Percentiles rank a stretch among this genome's conserved stretches.
Evolutionary conservation across 2,888 invertebrate species (phyloP).

Genomic region (Eurois occulta): DNA sequence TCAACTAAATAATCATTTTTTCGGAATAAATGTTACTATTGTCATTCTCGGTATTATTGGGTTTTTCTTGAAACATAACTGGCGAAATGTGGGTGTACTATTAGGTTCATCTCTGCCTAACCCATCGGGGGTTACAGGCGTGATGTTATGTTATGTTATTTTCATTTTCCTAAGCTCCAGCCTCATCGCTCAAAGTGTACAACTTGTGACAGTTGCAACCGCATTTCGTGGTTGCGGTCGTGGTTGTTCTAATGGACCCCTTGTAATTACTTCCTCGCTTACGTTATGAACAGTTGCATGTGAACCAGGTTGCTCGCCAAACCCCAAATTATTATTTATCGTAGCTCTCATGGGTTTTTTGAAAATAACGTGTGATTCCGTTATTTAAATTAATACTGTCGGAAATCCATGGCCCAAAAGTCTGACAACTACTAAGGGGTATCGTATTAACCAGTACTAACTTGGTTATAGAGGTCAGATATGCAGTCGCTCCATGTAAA

Average conservation of each 20-base stretch:
- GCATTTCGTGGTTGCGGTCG: slow-evolving; percentile 67
- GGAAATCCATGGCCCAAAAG: background rate
- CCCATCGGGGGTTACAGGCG: background rate
- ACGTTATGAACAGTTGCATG: slow-evolving; percentile 73
- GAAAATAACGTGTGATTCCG: background rate
- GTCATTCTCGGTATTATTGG: no score
- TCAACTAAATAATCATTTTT: background rate
- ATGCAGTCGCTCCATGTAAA: no score
- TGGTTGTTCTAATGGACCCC: slow-evolving; percentile 78
- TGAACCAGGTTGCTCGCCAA: slow-evolving; percentile 53
- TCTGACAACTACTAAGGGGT: no score
- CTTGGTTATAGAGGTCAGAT: no score
- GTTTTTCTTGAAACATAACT: no score
- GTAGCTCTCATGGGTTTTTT: background rate
- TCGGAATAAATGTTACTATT: no score
- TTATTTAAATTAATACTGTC: background rate
- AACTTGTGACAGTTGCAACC: slow-evolving; percentile 57
- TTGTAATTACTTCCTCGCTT: slow-evolving; percentile 82
- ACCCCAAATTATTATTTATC: slow-evolving; percentile 18
- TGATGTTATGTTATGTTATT: background rate
- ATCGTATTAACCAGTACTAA: no score
- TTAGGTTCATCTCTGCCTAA: background rate
- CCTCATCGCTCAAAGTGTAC: slow-evolving; percentile 46
- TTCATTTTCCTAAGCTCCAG: background rate
- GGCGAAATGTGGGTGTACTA: no score